phyloP scores from a whole-genome alignment of 2,888 invertebrate genomes.

The Archips crataeganus region DNA sequence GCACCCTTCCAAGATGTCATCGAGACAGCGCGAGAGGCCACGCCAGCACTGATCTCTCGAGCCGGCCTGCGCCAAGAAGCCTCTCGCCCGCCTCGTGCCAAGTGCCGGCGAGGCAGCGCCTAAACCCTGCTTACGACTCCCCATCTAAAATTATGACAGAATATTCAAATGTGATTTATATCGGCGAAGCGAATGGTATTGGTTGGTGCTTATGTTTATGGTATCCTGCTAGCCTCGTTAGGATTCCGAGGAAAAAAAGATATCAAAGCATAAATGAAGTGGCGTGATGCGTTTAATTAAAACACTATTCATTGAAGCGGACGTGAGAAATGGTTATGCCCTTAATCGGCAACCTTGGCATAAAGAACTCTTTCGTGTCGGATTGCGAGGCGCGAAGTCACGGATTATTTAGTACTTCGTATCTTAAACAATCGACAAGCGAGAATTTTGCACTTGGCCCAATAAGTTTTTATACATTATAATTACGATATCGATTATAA shows the following conservation, averaged over 20 bases:
- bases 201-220: conserved; percentile 30
- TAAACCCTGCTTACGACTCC: conserved; percentile 46
- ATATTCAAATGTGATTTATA: conserved; percentile 47
- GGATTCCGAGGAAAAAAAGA: conserved; percentile 6
- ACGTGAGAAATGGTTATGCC: conserved; percentile 33
- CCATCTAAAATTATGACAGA: conserved; percentile 48
- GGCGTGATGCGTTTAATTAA: conserved; percentile 16
- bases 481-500: conserved; percentile 22
- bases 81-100: conserved; percentile 64
- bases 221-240: conserved; percentile 29
- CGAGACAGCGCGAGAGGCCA: conserved; percentile 59
- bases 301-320: conserved; percentile 22
- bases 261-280: conserved; percentile 29
- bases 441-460: conserved; percentile 26
- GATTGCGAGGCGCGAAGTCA: conserved; percentile 27
- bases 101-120: conserved; percentile 53
- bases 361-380: conserved; percentile 24
- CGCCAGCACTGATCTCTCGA: conserved; percentile 59
- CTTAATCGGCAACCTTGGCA: conserved; percentile 31
- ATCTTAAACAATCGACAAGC: conserved; percentile 31
- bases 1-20: conserved; percentile 77
- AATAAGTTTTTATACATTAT: conserved; percentile 11
- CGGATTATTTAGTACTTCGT: conserved; percentile 35
- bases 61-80: conserved; percentile 60
- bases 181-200: conserved; percentile 7